Conservation (phyloP, 2,888 invertebrate genomes). For the Acrocyrtus sp. region DNA sequence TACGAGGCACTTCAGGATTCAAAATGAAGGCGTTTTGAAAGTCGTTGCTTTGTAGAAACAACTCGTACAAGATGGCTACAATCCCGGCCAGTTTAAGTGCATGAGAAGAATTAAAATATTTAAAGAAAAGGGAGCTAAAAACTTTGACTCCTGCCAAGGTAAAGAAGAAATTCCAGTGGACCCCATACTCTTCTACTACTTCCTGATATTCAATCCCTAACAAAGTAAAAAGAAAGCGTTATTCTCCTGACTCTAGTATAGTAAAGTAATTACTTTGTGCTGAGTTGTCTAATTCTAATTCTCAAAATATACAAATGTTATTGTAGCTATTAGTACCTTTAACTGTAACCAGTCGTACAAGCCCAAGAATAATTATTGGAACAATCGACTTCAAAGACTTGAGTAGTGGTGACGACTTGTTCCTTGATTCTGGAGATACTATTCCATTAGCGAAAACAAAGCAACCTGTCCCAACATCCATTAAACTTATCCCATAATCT, state of each 20-base stretch:
- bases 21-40: slow-evolving; percentile 78
- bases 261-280: no score
- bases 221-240: no score
- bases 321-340: slow-evolving; percentile 63
- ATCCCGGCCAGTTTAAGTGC: slow-evolving; percentile 71
- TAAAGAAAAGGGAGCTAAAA: slow-evolving; percentile 74
- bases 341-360: slow-evolving; percentile 68
- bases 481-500: slow-evolving; percentile 84
- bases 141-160: slow-evolving; percentile 88
- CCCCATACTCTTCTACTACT: slow-evolving; percentile 92
- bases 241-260: no score
- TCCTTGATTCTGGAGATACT: slow-evolving; percentile 72
- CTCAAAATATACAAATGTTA: slow-evolving; percentile 7
- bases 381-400: slow-evolving; percentile 66
- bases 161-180: slow-evolving; percentile 98
- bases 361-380: slow-evolving; percentile 73
- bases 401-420: slow-evolving; percentile 65
- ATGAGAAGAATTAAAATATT: slow-evolving; percentile 69
- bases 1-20: slow-evolving; percentile 69
- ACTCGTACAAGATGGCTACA: slow-evolving; percentile 75
- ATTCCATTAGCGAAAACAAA: slow-evolving; percentile 85
- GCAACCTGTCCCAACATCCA: slow-evolving; percentile 95
- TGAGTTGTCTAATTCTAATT: neutral
- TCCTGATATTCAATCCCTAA: slow-evolving; percentile 81
- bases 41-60: slow-evolving; percentile 70